Percentiles rank a stretch among this genome's conserved stretches.
Conservation (phyloP, 2,888 invertebrate genomes). For the Dolichopus griseipennis region DNA sequence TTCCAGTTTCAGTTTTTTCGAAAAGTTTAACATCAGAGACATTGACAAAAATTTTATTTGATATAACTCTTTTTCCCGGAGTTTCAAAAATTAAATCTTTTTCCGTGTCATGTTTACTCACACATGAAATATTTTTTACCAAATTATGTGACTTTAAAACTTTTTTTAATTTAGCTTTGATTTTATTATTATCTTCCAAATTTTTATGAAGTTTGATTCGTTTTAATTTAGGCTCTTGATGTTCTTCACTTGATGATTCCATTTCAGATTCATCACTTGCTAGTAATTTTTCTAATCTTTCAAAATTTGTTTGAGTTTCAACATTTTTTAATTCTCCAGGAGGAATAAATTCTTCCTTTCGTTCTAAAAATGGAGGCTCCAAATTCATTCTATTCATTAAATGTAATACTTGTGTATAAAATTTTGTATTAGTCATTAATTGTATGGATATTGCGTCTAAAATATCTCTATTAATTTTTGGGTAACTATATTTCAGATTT, state of each 20-base stretch:
- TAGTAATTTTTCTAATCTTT: constrained; percentile 27
- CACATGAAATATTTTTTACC: background rate
- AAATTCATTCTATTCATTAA: constrained; percentile 93
- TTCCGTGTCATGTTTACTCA: background rate
- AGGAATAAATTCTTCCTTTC: constrained; percentile 16
- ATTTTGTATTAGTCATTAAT: constrained; percentile 64
- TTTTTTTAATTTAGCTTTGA: constrained; percentile 30
- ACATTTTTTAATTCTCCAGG: constrained; percentile 19
- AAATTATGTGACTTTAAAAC: constrained; percentile 25
- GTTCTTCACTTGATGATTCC: constrained; percentile 35
- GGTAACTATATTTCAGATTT: constrained; percentile 71
- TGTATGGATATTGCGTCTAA: constrained; percentile 70
- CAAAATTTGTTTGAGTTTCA: constrained; percentile 33
- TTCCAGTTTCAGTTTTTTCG: constrained; percentile 11
- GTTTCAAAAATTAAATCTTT: background rate
- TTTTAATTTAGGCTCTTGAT: constrained; percentile 18
- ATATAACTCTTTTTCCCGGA: no score
- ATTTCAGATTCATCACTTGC: constrained; percentile 32
- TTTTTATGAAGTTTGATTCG: constrained; percentile 22
- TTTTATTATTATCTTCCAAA: constrained; percentile 21
- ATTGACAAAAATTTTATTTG: constrained; percentile 30
- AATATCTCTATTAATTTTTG: constrained; percentile 61
- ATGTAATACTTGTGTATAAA: constrained; percentile 79
- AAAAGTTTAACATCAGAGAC: constrained; percentile 19
- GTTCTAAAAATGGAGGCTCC: constrained; percentile 66